Base-by-base conservation (phyloP, 2,888 invertebrate genomes). In the Tenthredo notha region DNA sequence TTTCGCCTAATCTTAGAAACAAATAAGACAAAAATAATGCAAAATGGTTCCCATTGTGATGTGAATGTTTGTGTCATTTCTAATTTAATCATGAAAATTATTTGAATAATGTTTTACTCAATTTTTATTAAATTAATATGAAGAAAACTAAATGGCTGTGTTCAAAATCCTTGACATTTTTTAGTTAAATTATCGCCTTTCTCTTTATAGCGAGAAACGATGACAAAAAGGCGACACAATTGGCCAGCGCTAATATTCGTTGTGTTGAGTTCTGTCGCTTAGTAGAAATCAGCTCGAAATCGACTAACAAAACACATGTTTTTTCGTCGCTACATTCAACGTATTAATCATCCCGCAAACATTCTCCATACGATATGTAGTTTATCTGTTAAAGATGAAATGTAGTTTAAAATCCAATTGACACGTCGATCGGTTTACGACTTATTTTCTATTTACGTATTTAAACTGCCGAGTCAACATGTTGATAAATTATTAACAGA, bases 381-480 rank as follows among this genome's bases (percentile, higher is more conserved):
- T 43, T 74, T 74, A 74, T 74, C 43, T 74, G 21, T 43, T 43
- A 43, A 43, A 43, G 40, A 43, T 74, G 43, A 74, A 74, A 77
- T 77, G 54, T 77, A 40, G 58, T 80, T 80, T 40, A 12, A 80
- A 80, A 80, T 80, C 80, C 21, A 80, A 80, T 80, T 80, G 80
- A 80, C 80, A 80, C 80, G 80, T 80, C 80, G 25, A 61, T 80
- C 40, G 61, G 40, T 40, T 40, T 21, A n/a, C 37, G 21, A 40
- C 21, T 58, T 80, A 37, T 61, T 40, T 80, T 80, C 47, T 9
- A 12, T 12, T 9, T 21, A 40, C 58, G n/a, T 21, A 37, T 80
- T 29, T 21, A 40, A 54, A 61, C 58, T 12, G 37, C 18, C 61
- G 80, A 61, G 80, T 80, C 58, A 80, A 80, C 80, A 61, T 61